These are phyloP conservation scores for Drosophila serrata DNA, from an alignment of 1,140 invertebrate species.

Conservation along the genomic window DNA sequence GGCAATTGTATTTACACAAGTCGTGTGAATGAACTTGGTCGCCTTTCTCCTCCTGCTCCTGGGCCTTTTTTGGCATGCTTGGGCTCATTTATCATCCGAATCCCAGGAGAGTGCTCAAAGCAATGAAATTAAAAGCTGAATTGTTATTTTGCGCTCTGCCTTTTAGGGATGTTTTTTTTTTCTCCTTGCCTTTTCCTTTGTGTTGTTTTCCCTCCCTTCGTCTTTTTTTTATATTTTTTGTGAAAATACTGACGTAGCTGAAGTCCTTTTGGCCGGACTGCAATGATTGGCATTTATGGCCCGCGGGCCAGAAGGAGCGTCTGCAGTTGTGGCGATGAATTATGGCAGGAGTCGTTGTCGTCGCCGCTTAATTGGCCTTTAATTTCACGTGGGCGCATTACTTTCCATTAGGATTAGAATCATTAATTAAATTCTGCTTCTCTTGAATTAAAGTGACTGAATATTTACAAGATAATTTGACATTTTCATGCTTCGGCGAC, in stretches of 20 bases:
- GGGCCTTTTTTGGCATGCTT: constrained; percentile 12
- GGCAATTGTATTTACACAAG: constrained; percentile 26
- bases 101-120: constrained; percentile 71
- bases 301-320: neutral
- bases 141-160: constrained; percentile 59
- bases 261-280: constrained; percentile 36
- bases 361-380: constrained; percentile 59
- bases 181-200: neutral
- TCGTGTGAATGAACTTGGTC: constrained; percentile 44
- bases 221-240: neutral
- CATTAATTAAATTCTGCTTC: constrained; percentile 52
- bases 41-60: neutral
- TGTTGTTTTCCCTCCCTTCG: neutral
- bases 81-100: constrained; percentile 66
- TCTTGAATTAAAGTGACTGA: constrained; percentile 37
- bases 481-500: constrained; percentile 46
- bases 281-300: constrained; percentile 72
- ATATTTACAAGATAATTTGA: constrained; percentile 52
- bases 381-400: constrained; percentile 46
- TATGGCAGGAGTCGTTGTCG: constrained; percentile 24
- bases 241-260: neutral
- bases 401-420: constrained; percentile 51
- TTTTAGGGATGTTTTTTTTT: constrained; percentile 12
- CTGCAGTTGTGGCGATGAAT: constrained; percentile 32
- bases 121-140: constrained; percentile 76